A percentile compares a stretch with the other conserved stretches of the same genome.
These are phyloP conservation scores for Alosa sapidissima DNA, from an alignment of 2,797 vertebrate genomes.

Conservation along the genomic window DNA sequence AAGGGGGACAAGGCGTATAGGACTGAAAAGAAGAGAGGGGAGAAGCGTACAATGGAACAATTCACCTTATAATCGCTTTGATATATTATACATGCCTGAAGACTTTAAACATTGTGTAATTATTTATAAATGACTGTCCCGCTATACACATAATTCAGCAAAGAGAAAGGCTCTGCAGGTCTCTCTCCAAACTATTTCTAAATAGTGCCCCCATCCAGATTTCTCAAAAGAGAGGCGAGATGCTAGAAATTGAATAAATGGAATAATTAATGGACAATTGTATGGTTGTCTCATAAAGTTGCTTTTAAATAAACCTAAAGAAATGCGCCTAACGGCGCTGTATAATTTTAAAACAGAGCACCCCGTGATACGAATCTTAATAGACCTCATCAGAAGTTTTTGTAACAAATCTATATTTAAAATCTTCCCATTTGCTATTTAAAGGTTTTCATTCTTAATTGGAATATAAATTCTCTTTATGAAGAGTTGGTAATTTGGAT, in stretches of 20 bases:
- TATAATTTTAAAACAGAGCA: conserved; percentile 56
- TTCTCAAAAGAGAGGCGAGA: conserved; percentile 78
- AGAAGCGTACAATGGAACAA: conserved; percentile 94
- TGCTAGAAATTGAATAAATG: conserved; percentile 80
- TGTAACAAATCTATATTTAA: neutral
- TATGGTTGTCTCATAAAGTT: conserved; percentile 99
- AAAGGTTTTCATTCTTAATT: neutral
- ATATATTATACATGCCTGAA: conserved; percentile 99
- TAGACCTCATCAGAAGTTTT: conserved; percentile 13
- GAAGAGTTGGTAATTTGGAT: too few relatives aligned
- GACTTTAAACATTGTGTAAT: conserved; percentile 99
- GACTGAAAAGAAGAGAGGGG: conserved; percentile 88
- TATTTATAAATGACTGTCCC: conserved; percentile 99
- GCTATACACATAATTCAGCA: conserved; percentile 83
- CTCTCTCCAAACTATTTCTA: conserved; percentile 91
- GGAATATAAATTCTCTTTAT: neutral
- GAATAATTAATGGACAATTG: conserved; percentile 98
- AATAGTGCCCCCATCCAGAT: conserved; percentile 81
- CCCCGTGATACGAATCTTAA: conserved; percentile 52
- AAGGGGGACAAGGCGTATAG: conserved; percentile 90
- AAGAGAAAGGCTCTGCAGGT: conserved; percentile 96
- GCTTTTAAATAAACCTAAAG: conserved; percentile 94
- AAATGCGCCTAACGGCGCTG: conserved; percentile 60
- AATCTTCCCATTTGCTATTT: neutral
- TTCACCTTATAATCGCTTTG: conserved; percentile 99